These are phyloP conservation scores for Adrianichthys oophorus DNA, from an alignment of 2,797 vertebrate species.

Conservation along the genomic window DNA sequence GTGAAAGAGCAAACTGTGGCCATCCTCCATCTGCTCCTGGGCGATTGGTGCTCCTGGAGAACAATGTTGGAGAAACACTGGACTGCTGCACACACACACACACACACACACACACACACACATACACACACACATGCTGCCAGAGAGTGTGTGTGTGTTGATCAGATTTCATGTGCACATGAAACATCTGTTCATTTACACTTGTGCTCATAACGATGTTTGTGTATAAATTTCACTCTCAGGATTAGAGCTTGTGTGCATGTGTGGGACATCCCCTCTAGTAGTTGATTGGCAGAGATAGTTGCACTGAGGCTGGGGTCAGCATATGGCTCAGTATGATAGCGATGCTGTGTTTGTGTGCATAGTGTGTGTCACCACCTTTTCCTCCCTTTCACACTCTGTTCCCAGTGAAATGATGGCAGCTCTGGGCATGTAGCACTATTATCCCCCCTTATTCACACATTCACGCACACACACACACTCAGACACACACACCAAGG, in stretches of 20 bases:
- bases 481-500: conserved; percentile 33
- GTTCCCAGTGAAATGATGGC: conserved; percentile 88
- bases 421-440: conserved; percentile 89
- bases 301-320: conserved; percentile 89
- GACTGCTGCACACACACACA: conserved; percentile 61
- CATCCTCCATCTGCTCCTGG: conserved; percentile 89
- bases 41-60: conserved; percentile 82
- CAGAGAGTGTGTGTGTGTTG: conserved; percentile 55
- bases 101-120: conserved; percentile 41
- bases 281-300: conserved; percentile 94
- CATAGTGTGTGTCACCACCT: conserved; percentile 78
- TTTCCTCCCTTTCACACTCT: conserved; percentile 76
- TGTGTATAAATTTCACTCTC: conserved; percentile 43
- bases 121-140: conserved; percentile 42
- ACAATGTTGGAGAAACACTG: conserved; percentile 70
- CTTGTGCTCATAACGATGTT: conserved; percentile 33
- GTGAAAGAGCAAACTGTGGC: conserved; percentile 63
- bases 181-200: conserved; percentile 42
- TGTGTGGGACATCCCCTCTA: conserved; percentile 74
- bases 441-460: conserved; percentile 84
- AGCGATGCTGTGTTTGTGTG: conserved; percentile 71
- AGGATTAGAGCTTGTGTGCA: conserved; percentile 46
- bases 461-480: conserved; percentile 46
- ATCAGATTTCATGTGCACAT: conserved; percentile 47
- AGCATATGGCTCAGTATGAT: conserved; percentile 98